Percentiles rank a stretch among this genome's conserved stretches.
Evolutionary conservation across 2,797 vertebrate genomes (phyloP).

Genomic region (Perdix hodgsoniae): DNA sequence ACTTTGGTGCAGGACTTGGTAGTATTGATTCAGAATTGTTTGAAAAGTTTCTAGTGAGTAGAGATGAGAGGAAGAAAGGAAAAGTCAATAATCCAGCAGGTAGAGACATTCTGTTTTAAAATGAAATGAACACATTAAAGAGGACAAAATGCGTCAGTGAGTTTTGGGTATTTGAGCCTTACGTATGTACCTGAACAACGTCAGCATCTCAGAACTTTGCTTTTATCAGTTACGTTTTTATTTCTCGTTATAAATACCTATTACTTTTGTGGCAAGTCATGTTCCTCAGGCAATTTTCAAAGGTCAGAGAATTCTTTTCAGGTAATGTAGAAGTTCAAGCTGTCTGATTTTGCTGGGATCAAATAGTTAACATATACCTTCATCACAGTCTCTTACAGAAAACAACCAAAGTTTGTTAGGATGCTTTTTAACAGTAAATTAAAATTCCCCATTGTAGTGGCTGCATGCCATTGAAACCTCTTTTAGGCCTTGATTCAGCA

Average conservation of each 20-base stretch:
- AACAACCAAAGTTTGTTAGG: not conserved
- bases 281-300: not conserved
- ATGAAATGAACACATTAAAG: not conserved
- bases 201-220: not conserved
- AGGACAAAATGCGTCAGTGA: not conserved
- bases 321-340: not conserved
- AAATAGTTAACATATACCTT: not conserved
- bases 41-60: not conserved
- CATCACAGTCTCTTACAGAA: not conserved
- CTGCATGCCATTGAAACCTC: not conserved
- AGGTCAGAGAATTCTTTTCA: not conserved
- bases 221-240: not conserved
- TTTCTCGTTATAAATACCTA: not conserved
- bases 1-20: not conserved
- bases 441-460: not conserved
- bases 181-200: not conserved
- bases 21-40: not conserved
- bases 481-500: not conserved
- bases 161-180: not conserved
- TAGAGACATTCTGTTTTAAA: not conserved
- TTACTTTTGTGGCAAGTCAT: not conserved
- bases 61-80: not conserved
- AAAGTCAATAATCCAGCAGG: not conserved
- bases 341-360: not conserved
- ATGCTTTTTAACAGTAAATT: not conserved